Conservation (phyloP, 2,797 vertebrate genomes). For the Arctocebus calabarensis region DNA sequence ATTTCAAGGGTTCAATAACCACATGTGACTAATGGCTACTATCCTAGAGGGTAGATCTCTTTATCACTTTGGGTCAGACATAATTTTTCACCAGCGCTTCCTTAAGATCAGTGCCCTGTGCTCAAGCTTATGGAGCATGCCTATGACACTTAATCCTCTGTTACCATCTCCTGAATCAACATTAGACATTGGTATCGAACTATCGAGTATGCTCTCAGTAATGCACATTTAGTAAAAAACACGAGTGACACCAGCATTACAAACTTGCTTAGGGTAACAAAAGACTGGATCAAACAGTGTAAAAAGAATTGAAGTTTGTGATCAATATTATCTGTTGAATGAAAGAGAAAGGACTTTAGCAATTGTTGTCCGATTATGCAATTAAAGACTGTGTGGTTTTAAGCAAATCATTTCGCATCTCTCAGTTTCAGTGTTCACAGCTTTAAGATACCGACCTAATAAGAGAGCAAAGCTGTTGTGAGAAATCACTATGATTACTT, state of each 20-base stretch:
- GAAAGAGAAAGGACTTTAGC: neutral
- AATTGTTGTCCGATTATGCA: neutral
- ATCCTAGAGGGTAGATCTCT: neutral
- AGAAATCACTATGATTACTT: neutral
- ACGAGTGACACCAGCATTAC: neutral
- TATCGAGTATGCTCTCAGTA: neutral
- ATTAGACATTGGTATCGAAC: neutral
- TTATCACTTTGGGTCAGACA: neutral
- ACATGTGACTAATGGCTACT: neutral
- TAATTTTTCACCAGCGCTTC: neutral
- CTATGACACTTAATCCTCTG: neutral
- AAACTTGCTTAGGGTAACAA: neutral
- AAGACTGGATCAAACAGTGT: neutral
- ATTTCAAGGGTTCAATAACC: neutral
- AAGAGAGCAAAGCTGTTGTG: neutral
- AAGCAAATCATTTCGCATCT: neutral
- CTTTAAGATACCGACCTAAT: neutral
- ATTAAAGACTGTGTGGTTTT: neutral
- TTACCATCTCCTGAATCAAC: neutral
- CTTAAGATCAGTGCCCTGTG: neutral
- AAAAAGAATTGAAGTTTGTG: neutral
- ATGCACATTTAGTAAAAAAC: neutral
- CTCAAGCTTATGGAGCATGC: neutral
- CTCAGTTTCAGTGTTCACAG: neutral
- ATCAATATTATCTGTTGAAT: neutral